phyloP scores from a whole-genome alignment of 2,113 vertebrate species.

The Oryzias curvinotus region DNA sequence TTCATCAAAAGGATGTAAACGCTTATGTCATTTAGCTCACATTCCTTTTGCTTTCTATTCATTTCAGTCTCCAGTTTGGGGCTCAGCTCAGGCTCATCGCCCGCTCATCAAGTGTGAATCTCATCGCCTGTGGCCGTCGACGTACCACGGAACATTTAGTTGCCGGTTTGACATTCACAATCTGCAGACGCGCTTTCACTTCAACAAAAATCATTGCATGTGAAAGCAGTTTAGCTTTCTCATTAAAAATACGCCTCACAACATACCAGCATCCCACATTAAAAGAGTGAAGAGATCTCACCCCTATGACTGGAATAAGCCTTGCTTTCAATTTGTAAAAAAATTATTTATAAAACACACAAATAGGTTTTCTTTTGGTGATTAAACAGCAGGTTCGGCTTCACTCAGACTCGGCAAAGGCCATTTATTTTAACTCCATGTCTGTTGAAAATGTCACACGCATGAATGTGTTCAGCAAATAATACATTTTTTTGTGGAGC shows the following conservation, averaged over 20 bases:
- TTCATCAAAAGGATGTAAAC: constrained; percentile 28
- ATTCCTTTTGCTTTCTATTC: constrained; percentile 27
- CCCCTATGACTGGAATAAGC: constrained; percentile 2
- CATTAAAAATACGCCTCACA: constrained; percentile 78
- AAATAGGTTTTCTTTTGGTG: constrained; percentile 3
- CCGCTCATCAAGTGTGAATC: constrained; percentile 41
- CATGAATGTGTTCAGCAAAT: neutral
- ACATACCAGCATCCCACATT: constrained; percentile 68
- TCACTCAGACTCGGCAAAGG: constrained; percentile 1
- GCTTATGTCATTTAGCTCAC: constrained; percentile 11
- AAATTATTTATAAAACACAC: neutral
- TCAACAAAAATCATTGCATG: constrained; percentile 68
- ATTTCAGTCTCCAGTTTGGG: constrained; percentile 39
- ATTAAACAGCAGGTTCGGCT: constrained; percentile 15
- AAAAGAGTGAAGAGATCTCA: constrained; percentile 41
- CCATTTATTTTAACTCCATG: neutral
- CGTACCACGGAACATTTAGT: constrained; percentile 63
- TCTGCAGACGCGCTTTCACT: constrained; percentile 62
- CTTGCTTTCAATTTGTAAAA: constrained; percentile 30
- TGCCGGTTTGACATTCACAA: constrained; percentile 68
- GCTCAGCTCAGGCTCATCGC: constrained; percentile 24
- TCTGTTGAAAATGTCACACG: neutral
- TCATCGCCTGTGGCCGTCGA: constrained; percentile 43
- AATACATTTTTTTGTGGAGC: neutral
- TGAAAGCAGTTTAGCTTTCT: constrained; percentile 74